Conservation (phyloP, 1,140 invertebrate genomes). For the Orussus abietinus region DNA sequence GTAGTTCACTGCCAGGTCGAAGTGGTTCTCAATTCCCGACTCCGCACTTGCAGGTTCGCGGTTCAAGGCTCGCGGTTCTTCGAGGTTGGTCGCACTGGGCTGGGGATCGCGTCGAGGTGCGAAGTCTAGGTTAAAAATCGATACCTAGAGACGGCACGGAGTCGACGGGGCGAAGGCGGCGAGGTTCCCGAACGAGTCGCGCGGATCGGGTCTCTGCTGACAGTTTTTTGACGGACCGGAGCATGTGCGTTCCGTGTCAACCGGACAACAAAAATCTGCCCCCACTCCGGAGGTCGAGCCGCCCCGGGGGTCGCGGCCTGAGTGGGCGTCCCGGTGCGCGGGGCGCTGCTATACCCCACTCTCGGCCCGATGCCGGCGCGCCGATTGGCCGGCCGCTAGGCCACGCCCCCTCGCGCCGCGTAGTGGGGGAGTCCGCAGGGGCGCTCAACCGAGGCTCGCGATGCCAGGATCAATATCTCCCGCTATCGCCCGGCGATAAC, state of each 20-base stretch:
- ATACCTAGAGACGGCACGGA: too few relatives aligned
- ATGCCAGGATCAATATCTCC: constrained; percentile 24
- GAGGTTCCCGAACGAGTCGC: neutral
- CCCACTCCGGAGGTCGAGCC: constrained; percentile 12
- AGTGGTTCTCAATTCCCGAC: too few relatives aligned
- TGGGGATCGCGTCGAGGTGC: too few relatives aligned
- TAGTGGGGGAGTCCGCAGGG: constrained; percentile 20
- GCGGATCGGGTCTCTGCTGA: constrained; percentile 3
- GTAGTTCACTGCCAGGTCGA: too few relatives aligned
- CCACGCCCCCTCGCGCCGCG: constrained; percentile 12
- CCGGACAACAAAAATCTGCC: constrained; percentile 27
- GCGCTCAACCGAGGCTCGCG: constrained; percentile 19
- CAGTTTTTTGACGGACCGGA: constrained; percentile 10
- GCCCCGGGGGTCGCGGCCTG: neutral
- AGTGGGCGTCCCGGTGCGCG: neutral
- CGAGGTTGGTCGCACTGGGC: too few relatives aligned
- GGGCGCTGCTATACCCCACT: constrained; percentile 12
- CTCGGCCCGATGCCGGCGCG: constrained; percentile 1
- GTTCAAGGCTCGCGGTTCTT: too few relatives aligned
- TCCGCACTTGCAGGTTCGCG: too few relatives aligned
- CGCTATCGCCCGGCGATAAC: too few relatives aligned
- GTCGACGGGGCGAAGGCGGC: too few relatives aligned
- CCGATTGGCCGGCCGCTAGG: constrained; percentile 13
- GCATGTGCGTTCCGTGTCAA: constrained; percentile 9
- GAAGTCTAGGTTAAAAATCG: too few relatives aligned